phyloP scores from a whole-genome alignment of 2,888 invertebrate species.

The Netelia inedita region DNA sequence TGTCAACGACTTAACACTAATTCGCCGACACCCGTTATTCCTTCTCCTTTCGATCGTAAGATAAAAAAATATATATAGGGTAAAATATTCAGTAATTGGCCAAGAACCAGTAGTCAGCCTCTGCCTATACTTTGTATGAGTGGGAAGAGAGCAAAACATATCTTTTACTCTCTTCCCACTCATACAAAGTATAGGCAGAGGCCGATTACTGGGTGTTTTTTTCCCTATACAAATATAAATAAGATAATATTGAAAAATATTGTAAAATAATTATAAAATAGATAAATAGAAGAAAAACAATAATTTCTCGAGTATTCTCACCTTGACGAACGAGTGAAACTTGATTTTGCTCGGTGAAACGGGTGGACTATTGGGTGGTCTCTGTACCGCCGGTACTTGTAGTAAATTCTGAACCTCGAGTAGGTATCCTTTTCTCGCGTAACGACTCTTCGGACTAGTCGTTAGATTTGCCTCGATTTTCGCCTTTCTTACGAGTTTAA shows the following conservation, averaged over 20 bases:
- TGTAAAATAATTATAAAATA: too few species aligned
- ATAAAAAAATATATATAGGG: too few species aligned
- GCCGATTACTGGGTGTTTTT: too few species aligned
- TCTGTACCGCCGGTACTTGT: constrained; percentile 70
- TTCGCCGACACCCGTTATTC: not conserved
- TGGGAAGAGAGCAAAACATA: too few species aligned
- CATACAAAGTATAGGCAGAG: too few species aligned
- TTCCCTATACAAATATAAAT: too few species aligned
- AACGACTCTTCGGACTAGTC: constrained; percentile 78
- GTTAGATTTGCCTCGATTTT: constrained; percentile 76
- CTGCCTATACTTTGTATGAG: too few species aligned
- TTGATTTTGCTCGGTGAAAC: constrained; percentile 84
- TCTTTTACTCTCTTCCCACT: too few species aligned
- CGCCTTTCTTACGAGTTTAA: constrained; percentile 76
- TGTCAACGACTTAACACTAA: not conserved
- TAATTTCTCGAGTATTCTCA: constrained; percentile 68
- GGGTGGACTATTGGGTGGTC: constrained; percentile 82
- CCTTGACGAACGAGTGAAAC: constrained; percentile 85
- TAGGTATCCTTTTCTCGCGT: constrained; percentile 79
- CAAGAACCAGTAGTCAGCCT: too few species aligned
- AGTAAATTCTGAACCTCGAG: constrained; percentile 81
- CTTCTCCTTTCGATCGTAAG: too few species aligned
- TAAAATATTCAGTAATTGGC: not conserved
- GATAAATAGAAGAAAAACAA: constrained; percentile 17
- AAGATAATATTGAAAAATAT: too few species aligned